These are phyloP conservation scores for Strigamia crassipes DNA, from an alignment of 2,888 invertebrate genomes.

Conservation along the genomic window DNA sequence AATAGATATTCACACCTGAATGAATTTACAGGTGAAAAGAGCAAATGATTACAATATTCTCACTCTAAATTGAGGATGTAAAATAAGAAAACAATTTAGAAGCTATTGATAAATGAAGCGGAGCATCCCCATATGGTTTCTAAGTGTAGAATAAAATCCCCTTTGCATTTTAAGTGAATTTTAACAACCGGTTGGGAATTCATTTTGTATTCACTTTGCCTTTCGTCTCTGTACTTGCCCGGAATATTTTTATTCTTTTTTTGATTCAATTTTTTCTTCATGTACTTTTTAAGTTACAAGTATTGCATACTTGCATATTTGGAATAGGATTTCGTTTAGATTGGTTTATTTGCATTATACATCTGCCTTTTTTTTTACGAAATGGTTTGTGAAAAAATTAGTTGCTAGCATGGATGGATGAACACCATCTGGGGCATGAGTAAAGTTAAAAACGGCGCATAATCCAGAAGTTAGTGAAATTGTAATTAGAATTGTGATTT, in stretches of 20 bases:
- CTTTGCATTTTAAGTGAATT: conserved; percentile 9
- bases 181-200: background rate
- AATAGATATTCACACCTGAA: background rate
- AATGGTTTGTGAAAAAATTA: too few species aligned
- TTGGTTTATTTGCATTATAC: background rate
- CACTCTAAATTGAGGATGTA: background rate
- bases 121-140: background rate
- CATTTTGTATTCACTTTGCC: conserved; percentile 31
- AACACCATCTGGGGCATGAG: too few species aligned
- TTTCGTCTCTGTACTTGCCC: conserved; percentile 22
- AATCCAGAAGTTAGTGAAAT: background rate
- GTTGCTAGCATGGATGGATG: too few species aligned
- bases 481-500: background rate
- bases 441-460: too few species aligned
- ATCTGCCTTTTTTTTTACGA: too few species aligned
- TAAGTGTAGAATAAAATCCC: background rate
- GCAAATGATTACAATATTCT: background rate
- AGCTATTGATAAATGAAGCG: background rate
- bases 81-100: conserved; percentile 1
- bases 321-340: background rate
- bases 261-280: conserved; percentile 1
- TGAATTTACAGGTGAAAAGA: background rate
- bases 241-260: background rate
- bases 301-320: background rate
- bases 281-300: background rate